These are phyloP conservation scores for Drosophila sulfurigaster DNA, from an alignment of 1,140 invertebrate species.

Conservation along the genomic window DNA sequence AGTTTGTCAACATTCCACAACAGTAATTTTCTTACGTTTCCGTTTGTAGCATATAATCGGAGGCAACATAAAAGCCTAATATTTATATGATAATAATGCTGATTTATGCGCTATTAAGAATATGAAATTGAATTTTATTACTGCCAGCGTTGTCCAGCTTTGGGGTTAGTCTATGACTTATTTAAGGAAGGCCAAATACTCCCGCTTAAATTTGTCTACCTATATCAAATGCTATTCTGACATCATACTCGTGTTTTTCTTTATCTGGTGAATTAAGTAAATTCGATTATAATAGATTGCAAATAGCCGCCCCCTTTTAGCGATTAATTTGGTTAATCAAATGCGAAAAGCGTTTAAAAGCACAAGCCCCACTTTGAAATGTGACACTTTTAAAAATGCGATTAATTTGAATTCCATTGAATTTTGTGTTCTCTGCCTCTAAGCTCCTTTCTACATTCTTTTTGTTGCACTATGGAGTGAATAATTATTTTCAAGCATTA, in stretches of 20 bases:
- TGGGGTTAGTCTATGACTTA: conserved; percentile 17
- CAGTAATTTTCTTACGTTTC: background rate
- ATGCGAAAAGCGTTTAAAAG: conserved; percentile 24
- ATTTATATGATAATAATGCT: conserved; percentile 41
- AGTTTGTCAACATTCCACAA: background rate
- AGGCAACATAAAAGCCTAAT: background rate
- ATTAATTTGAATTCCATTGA: conserved; percentile 71
- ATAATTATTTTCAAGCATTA: no score
- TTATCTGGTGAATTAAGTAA: conserved; percentile 6
- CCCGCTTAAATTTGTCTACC: background rate
- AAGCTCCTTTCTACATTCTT: background rate
- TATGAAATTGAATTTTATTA: conserved; percentile 66
- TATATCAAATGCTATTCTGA: conserved; percentile 42
- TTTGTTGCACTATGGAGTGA: no score
- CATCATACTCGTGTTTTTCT: conserved; percentile 34
- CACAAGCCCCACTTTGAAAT: conserved; percentile 38
- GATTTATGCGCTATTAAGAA: conserved; percentile 51
- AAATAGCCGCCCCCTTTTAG: conserved; percentile 37
- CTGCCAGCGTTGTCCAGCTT: background rate
- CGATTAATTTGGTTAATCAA: conserved; percentile 64
- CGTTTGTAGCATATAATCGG: background rate
- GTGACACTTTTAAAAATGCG: conserved; percentile 58
- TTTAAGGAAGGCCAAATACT: background rate
- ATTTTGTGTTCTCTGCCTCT: conserved; percentile 11
- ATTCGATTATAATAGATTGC: conserved; percentile 29